Evolutionary conservation across 2,797 vertebrate species (phyloP), one percentile per base, ranked within the genome.

Genomic region (Pseudotriccus pelzelni): DNA sequence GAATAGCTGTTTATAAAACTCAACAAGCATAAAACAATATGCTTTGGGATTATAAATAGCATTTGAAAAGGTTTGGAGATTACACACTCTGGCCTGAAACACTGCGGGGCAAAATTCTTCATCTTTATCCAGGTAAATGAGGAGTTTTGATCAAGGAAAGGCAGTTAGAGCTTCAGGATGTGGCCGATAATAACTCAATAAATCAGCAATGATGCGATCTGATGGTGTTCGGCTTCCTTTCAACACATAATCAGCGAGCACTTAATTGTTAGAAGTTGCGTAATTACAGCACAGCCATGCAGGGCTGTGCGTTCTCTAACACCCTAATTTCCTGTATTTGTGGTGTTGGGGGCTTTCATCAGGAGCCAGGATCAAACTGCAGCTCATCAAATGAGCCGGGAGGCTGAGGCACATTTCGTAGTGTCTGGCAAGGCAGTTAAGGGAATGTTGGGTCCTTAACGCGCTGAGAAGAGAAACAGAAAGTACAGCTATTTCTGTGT

Each of bases 1-100:
- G 88, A 92, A 52, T 5, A 91, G 89, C 53, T 96, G 87, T 96
- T 96, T 97, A 63, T 95, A 89, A 90, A 95, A 85, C 89, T 84
- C 95, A 93, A 92, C 72, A 47, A 95, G 89, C 78, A 89, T 83
- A 91, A 95, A 94, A 50, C 84, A 93, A 91, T 66, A 37, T 7
- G 58, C 78, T 94, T 69, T 2, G 0, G 92, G 91, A 94, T 78
- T 90, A 85, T 94, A 93, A 89, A 89, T 28, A 96, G 68, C 96
- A 80, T 93, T 89, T 91, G 91, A 85, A 96, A 96, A 95, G 90
- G 90, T 94, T 94, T 93, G 46, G 89, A 72, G 89, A 89, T 76
- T 91, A 53, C 66, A 92, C 79, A 47, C 89, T 68, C 15, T 50
- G 27, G 53, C 95, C 86, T 68, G 75, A 80, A 85, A 87, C 30